A percentile compares a stretch with the other conserved stretches of the same genome.
Evolutionary conservation across 2,797 vertebrate species (phyloP).

Genomic region (Ibycter americanus): DNA sequence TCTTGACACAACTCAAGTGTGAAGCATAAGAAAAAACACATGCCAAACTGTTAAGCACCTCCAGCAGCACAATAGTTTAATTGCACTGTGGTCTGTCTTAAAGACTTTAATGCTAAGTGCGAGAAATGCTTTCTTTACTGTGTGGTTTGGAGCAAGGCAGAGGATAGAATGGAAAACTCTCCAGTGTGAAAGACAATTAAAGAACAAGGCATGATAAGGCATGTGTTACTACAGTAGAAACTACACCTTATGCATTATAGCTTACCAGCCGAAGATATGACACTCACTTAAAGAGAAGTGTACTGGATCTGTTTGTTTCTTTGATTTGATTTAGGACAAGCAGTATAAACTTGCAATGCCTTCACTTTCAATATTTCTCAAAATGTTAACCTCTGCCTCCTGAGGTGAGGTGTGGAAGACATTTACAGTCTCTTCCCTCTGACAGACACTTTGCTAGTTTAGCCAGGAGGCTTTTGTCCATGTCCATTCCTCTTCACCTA

Average conservation of each 20-base stretch:
- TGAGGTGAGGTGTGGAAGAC: neutral
- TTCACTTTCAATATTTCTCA: neutral
- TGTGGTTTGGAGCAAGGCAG: conserved; percentile 66
- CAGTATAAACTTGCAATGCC: neutral
- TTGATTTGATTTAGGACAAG: neutral
- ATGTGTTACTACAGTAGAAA: conserved; percentile 30
- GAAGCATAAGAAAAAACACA: conserved; percentile 58
- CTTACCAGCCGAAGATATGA: neutral
- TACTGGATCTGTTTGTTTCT: neutral
- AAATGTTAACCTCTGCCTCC: neutral
- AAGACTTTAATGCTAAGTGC: conserved; percentile 55
- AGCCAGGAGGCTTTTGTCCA: neutral
- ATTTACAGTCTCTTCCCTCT: neutral
- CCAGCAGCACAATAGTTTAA: conserved; percentile 62
- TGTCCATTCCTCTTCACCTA: neutral
- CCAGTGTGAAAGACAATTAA: conserved; percentile 53
- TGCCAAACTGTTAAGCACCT: conserved; percentile 49
- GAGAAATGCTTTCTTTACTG: conserved; percentile 63
- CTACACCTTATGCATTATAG: neutral
- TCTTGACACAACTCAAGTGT: conserved; percentile 18
- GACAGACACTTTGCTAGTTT: neutral
- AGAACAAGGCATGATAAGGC: conserved; percentile 21
- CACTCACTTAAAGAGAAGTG: neutral
- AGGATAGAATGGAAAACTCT: conserved; percentile 62
- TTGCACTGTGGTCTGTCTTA: conserved; percentile 65